Conservation (phyloP, 1,140 invertebrate species). For the Branchinecta lindahli region DNA sequence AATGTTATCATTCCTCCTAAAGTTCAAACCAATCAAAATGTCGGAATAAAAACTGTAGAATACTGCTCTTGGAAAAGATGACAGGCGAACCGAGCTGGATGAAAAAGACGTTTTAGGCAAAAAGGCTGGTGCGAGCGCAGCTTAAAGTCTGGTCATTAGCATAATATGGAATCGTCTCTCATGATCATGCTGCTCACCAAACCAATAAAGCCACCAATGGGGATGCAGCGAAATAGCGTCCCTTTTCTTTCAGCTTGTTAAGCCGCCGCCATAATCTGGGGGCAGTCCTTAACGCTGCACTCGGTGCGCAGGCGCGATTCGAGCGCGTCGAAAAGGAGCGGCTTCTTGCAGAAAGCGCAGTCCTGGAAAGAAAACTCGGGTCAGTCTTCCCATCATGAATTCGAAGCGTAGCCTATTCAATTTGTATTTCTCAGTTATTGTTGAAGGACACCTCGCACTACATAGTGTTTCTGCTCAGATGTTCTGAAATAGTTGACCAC, state of each 20-base stretch:
- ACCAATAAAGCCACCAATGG: neutral
- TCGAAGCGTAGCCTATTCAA: neutral
- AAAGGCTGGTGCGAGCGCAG: no score
- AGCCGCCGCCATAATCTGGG: conserved; percentile 33
- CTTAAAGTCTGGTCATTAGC: neutral
- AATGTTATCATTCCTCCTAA: no score
- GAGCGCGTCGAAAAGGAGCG: conserved; percentile 41
- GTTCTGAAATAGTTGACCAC: no score
- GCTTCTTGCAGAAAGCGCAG: conserved; percentile 46
- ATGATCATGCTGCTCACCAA: conserved; percentile 6
- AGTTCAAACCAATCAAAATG: no score
- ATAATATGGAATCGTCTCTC: conserved; percentile 11
- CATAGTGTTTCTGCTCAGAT: no score
- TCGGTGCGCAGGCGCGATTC: conserved; percentile 33
- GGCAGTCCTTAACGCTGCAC: conserved; percentile 33
- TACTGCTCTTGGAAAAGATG: no score
- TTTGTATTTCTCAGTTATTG: neutral
- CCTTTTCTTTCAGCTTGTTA: neutral
- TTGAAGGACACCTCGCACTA: no score
- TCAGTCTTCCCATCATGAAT: neutral
- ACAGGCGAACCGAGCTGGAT: no score
- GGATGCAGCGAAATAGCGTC: no score
- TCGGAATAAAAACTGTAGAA: no score
- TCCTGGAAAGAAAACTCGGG: conserved; percentile 31
- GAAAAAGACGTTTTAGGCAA: no score